Percentiles rank a stretch among this genome's conserved stretches.
Evolutionary conservation across 1,140 invertebrate genomes (phyloP).

Genomic region (Galleria mellonella): DNA sequence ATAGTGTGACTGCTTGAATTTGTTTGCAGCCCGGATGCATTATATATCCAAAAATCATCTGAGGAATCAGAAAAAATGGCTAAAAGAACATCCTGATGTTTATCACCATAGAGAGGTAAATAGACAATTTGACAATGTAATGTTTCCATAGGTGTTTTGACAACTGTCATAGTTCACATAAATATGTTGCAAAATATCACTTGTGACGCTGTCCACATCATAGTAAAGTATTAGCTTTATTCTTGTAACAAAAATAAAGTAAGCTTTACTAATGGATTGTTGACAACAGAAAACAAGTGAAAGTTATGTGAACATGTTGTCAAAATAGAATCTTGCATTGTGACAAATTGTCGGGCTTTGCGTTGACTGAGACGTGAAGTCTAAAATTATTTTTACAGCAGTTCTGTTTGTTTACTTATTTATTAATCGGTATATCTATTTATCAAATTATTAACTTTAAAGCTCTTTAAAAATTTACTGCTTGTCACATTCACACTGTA

Average conservation of each 20-base stretch:
- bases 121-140: slow-evolving; percentile 50
- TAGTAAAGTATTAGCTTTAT: background rate
- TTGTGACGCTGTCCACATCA: slow-evolving; percentile 23
- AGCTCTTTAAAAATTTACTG: too few relatives aligned
- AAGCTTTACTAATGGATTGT: slow-evolving; percentile 5
- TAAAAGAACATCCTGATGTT: slow-evolving; percentile 19
- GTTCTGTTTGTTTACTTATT: too few relatives aligned
- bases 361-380: slow-evolving; percentile 27
- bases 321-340: slow-evolving; percentile 48
- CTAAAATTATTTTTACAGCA: background rate
- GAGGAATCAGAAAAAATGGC: slow-evolving; percentile 53
- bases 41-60: slow-evolving; percentile 52
- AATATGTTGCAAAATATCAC: slow-evolving; percentile 11
- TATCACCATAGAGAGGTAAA: slow-evolving; percentile 33
- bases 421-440: too few relatives aligned
- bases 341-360: slow-evolving; percentile 41
- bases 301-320: slow-evolving; percentile 43
- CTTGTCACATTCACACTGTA: too few relatives aligned
- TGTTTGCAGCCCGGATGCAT: slow-evolving; percentile 51
- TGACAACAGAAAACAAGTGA: slow-evolving; percentile 34
- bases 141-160: slow-evolving; percentile 40
- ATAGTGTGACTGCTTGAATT: slow-evolving; percentile 6
- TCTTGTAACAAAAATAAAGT: background rate
- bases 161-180: slow-evolving; percentile 38
- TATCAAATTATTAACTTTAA: too few relatives aligned